Percentiles rank a stretch among this genome's conserved stretches.
Evolutionary conservation across 2,113 vertebrate species (phyloP).

Genomic region (Podarcis cretensis): DNA sequence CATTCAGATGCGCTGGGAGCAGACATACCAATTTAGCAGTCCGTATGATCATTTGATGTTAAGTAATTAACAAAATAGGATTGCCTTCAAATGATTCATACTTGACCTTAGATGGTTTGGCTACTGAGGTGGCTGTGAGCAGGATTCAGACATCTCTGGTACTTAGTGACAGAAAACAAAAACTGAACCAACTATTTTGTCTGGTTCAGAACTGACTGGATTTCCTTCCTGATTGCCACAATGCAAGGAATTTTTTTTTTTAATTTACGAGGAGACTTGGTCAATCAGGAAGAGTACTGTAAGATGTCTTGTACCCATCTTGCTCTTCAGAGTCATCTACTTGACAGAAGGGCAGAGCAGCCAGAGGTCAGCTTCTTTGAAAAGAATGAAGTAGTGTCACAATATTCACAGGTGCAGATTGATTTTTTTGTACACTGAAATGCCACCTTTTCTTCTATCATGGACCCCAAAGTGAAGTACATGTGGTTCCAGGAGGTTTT

Average conservation of each 20-base stretch:
- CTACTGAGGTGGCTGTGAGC: background rate
- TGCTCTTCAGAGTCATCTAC: background rate
- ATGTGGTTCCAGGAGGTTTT: too few relatives aligned
- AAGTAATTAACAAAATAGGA: conserved; percentile 12
- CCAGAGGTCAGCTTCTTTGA: background rate
- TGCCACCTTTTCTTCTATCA: too few relatives aligned
- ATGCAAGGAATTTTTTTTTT: background rate
- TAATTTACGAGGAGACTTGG: background rate
- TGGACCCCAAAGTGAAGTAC: too few relatives aligned
- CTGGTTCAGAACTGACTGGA: background rate
- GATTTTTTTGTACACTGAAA: background rate
- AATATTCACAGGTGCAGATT: background rate
- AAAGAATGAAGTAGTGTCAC: background rate
- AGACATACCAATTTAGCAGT: conserved; percentile 7
- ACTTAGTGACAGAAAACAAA: background rate
- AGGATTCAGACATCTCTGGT: background rate
- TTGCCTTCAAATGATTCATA: background rate
- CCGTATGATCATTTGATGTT: background rate
- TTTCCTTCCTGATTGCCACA: background rate
- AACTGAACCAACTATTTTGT: background rate
- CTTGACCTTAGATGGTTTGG: fast-evolving
- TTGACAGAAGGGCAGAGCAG: background rate
- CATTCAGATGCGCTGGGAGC: background rate
- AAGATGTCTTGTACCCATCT: background rate
- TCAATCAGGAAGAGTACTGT: background rate